Percentiles rank a stretch among this genome's conserved stretches.
Evolutionary conservation across 2,888 invertebrate genomes (phyloP).

Genomic region (Nesidiocoris tenuis): DNA sequence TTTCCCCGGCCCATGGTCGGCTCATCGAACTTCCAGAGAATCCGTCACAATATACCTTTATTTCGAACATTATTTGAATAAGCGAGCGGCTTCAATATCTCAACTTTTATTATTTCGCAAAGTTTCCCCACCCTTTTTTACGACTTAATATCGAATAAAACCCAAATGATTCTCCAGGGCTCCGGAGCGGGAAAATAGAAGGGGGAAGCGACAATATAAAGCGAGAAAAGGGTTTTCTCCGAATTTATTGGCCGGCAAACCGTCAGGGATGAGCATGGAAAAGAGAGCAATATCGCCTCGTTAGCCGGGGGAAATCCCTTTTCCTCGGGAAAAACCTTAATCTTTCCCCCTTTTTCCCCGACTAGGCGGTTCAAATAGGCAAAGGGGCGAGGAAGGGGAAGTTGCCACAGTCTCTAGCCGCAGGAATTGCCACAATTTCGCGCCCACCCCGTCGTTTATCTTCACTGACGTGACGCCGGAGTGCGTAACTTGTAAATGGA

Average conservation of each 20-base stretch:
- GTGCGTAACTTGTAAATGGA: slow-evolving; percentile 19
- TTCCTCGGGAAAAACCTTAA: slow-evolving; percentile 37
- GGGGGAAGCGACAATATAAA: slow-evolving; percentile 5
- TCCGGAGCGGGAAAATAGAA: background rate
- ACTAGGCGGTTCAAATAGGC: slow-evolving; percentile 3
- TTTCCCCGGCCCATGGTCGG: no score
- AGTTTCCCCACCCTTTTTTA: background rate
- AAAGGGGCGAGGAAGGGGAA: background rate
- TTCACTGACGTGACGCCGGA: background rate
- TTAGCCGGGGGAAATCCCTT: slow-evolving; percentile 32
- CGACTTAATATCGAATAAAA: slow-evolving; percentile 31
- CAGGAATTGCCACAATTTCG: background rate
- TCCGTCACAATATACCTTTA: no score
- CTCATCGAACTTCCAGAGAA: no score
- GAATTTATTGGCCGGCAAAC: slow-evolving; percentile 25
- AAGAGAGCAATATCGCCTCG: slow-evolving; percentile 35
- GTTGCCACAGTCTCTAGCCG: background rate
- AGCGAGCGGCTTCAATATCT: background rate
- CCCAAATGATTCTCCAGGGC: slow-evolving; percentile 15
- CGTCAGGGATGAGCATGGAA: slow-evolving; percentile 2
- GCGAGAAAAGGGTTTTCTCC: slow-evolving; percentile 2
- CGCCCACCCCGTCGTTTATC: background rate
- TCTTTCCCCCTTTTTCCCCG: slow-evolving; percentile 24
- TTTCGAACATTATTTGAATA: background rate
- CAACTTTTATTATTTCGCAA: background rate